Evolutionary conservation across 2,888 invertebrate species (phyloP), one percentile per base, ranked within the genome.

Genomic region (Hyposoter dolosus): DNA sequence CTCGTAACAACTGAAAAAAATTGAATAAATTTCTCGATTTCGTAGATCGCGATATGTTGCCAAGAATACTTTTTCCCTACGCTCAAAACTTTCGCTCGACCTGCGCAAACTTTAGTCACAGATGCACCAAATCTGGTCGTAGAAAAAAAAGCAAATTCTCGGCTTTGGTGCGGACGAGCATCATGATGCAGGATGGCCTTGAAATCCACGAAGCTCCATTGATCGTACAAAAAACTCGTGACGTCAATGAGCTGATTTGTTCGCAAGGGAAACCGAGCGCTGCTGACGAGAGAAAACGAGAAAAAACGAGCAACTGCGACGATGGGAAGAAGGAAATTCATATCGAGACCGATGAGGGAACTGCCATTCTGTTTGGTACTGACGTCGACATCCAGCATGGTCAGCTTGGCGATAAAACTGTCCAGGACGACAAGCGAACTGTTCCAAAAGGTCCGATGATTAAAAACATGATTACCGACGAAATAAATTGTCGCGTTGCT

Each of bases 181-280:
- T 96, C 82, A 92, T 97, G 68, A 94, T 96, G 78, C 96, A 97
- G 94, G 96, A 96, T 91, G 96, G 96, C 5, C 93, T 95, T n/a
- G 95, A 95, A 79, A 96, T 97, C 32, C 95, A 96, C 89, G 97
- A 97, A 92, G 94, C 97, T 71, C 97, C 97, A 1, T 94, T 96
- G 17, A 95, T 96, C 76, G 95, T 97, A 40, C 95, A 90, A 83
- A 93, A 94, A 91, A 90, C 95, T 47, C 95, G 93, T 90, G 94
- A 95, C 88, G 89, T 95, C 47, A 90, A 93, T 7, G 93, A 94
- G 45, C 4, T 83, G 91, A 94, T 6, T 82, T 45, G 81, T 3
- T 63, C 76, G 0, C 80, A 77, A 23, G 77, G 81, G 23, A 71
- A 81, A 10, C 3, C 32, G 40, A 53, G 23, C 45, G 28, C 7